phyloP scores from a whole-genome alignment of 2,113 vertebrate species.

The Hydrochoerus hydrochaeris region DNA sequence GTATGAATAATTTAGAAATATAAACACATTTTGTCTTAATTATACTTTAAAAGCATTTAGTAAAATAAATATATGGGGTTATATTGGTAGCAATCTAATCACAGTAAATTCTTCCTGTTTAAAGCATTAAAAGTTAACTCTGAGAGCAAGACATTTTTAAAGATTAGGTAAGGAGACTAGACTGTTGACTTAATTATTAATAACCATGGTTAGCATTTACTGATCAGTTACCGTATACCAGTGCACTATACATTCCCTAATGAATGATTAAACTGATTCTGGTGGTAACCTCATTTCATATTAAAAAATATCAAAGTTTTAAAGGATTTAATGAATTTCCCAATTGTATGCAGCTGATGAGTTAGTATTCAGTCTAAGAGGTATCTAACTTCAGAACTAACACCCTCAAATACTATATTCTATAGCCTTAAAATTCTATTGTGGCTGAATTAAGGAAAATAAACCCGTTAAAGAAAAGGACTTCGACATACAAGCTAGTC shows the following conservation, averaged over 20 bases:
- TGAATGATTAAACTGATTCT: not conserved
- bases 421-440: not conserved
- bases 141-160: conserved; percentile 4
- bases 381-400: not conserved
- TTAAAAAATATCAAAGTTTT: not conserved
- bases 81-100: not conserved
- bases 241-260: not conserved
- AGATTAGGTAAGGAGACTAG: not conserved
- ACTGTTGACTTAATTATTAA: not conserved
- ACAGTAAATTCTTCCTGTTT: not conserved
- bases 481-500: not conserved
- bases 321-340: not conserved
- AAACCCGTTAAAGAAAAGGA: not conserved
- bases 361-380: not conserved
- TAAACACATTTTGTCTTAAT: conserved; percentile 40
- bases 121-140: conserved; percentile 22
- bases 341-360: not conserved
- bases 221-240: not conserved
- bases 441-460: not conserved
- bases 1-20: conserved; percentile 19
- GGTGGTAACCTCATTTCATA: not conserved
- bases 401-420: not conserved
- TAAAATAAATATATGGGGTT: conserved; percentile 11
- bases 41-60: conserved; percentile 34
- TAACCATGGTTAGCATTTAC: not conserved